phyloP scores from a whole-genome alignment of 1,140 invertebrate species.

The Bombus confusus region DNA sequence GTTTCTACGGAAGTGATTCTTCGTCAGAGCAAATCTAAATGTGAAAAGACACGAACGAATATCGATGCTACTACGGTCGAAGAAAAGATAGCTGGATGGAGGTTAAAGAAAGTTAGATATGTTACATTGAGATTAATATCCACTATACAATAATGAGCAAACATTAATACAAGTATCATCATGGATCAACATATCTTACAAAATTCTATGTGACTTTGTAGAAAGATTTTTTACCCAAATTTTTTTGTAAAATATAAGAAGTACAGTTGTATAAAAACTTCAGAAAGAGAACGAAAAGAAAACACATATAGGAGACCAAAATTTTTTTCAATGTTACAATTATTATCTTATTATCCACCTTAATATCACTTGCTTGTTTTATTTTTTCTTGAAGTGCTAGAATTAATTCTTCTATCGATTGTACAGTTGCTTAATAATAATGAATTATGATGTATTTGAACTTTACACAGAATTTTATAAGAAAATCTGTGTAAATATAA shows the following conservation, averaged over 20 bases:
- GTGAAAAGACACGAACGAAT: conserved; percentile 6
- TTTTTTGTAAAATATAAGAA: not conserved
- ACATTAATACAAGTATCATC: not conserved
- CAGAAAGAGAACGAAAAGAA: too few relatives aligned
- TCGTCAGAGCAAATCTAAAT: not conserved
- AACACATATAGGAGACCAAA: too few relatives aligned
- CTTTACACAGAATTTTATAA: not conserved
- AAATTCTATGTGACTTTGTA: not conserved
- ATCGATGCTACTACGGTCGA: not conserved
- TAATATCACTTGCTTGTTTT: too few relatives aligned
- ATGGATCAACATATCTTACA: not conserved
- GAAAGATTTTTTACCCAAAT: not conserved
- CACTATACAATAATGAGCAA: not conserved
- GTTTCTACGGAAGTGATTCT: conserved; percentile 14
- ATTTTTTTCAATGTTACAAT: too few relatives aligned
- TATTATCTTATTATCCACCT: too few relatives aligned
- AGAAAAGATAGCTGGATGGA: conserved; percentile 19
- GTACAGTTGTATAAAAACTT: too few relatives aligned
- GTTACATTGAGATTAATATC: not conserved
- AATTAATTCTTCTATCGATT: not conserved
- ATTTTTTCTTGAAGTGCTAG: too few relatives aligned
- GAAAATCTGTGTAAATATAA: too few relatives aligned
- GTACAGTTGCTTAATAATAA: too few relatives aligned
- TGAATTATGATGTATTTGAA: too few relatives aligned
- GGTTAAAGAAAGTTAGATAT: conserved; percentile 34